Conservation (phyloP, 2,113 vertebrate species). For the Chelonoidis abingdonii region DNA sequence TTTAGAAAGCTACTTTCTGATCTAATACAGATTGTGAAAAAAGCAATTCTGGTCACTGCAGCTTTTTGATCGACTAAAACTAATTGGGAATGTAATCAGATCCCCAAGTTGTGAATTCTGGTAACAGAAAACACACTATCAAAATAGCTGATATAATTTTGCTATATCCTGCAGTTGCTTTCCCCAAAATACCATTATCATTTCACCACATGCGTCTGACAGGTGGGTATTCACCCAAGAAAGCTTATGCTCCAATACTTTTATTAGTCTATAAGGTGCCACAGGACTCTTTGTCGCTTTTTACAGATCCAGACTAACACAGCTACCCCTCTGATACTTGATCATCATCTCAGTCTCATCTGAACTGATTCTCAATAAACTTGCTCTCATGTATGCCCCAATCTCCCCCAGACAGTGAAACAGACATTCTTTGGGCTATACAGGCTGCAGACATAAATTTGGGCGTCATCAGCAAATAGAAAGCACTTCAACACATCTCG, state of each 20-base stretch:
- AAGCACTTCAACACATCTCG: neutral
- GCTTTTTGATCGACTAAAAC: neutral
- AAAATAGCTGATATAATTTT: neutral
- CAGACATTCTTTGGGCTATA: neutral
- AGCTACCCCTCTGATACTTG: too few relatives aligned
- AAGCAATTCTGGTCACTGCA: neutral
- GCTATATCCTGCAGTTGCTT: neutral
- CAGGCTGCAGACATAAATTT: neutral
- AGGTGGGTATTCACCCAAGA: too few relatives aligned
- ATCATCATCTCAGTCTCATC: neutral
- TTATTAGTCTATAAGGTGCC: too few relatives aligned
- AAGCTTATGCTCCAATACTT: too few relatives aligned
- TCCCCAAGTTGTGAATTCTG: neutral
- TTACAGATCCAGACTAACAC: too few relatives aligned
- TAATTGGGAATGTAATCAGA: neutral
- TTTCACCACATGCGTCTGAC: neutral
- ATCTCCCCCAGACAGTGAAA: neutral
- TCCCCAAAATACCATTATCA: neutral
- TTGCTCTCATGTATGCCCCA: neutral
- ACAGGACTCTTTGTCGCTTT: too few relatives aligned
- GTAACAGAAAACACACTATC: neutral
- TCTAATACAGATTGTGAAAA: neutral
- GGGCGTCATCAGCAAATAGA: neutral
- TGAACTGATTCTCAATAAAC: neutral
- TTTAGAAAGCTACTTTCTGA: neutral